Conservation (phyloP, 2,888 invertebrate species). For the Ormyrus thymus region DNA sequence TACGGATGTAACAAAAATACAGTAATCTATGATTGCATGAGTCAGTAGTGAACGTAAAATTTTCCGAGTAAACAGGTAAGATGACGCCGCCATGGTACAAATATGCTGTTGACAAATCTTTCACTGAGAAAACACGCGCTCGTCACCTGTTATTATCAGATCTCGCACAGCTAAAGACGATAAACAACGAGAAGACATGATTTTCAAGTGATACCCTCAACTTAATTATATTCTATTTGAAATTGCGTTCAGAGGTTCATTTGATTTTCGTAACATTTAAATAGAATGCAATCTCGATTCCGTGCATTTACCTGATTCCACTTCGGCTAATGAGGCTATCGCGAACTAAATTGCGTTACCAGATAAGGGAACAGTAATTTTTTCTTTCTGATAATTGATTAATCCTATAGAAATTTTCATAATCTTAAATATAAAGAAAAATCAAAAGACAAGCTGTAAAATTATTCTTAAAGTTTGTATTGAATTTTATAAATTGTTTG, state of each 20-base stretch:
- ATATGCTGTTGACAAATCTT: slow-evolving; percentile 34
- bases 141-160: slow-evolving; percentile 12
- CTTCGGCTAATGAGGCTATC: slow-evolving; percentile 23
- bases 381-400: background rate
- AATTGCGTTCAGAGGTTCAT: no score
- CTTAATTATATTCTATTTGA: no score
- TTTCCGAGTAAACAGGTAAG: slow-evolving; percentile 35
- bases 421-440: no score
- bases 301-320: no score
- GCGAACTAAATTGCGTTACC: background rate
- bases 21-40: background rate
- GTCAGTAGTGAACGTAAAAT: slow-evolving; percentile 28
- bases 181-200: slow-evolving; percentile 18
- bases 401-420: no score
- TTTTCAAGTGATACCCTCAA: no score
- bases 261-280: no score
- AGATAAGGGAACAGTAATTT: slow-evolving; percentile 10
- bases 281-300: no score
- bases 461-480: no score
- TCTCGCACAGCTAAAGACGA: background rate
- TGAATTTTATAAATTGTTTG: no score
- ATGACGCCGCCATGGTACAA: background rate
- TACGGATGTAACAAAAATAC: slow-evolving; percentile 4
- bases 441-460: no score
- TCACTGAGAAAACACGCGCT: slow-evolving; percentile 25